Evolutionary conservation across 1,140 invertebrate genomes (phyloP), one percentile per base, ranked within the genome.

Genomic region (Colletes latitarsis): DNA sequence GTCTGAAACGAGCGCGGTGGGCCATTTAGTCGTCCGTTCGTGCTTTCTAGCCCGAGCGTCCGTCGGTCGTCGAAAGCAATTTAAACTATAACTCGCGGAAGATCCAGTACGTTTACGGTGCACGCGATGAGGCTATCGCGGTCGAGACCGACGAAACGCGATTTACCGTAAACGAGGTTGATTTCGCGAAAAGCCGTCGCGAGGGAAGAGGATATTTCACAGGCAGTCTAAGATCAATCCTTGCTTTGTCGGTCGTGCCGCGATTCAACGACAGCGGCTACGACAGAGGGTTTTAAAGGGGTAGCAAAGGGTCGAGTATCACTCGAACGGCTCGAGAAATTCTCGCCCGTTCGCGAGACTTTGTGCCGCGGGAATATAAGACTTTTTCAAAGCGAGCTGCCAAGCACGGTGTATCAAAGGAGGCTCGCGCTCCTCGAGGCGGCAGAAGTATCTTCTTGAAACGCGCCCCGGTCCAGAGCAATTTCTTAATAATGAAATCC

Each of bases 401-500:
- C 14, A 12, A 4, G n/a, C 17, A 6, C 10, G 14, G 14, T 43
- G 9, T 30, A 43, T 77, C 52, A 60, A 70, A 77, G 30, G 43
- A 62, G 21, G 17, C n/a, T 76, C 60, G 14, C 19, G 41, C 19
- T 41, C 19, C 46, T 67, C n/a, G 6, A 67, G 39, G 58, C 6
- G 30, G 57, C 14, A 19, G 55, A 14, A 17, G 73, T 77, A 69
- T 62, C 66, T 68, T 30, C 53, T 21, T 1, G 21, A 19, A 46
- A 68, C 6, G n/a, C 6, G 17, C 39, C 49, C 8, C 5, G 21
- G 49, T 55, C n/a, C 6, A 0, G 21, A 41, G 15, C 43, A 49
- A 66, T 57, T 73, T 52, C 71, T 63, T 79, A 73, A 73, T 73
- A 79, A 79, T 39, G 70, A 73, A 79, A 79, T 71, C 57, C 46